Evolutionary conservation across 2,797 vertebrate species (phyloP).

Genomic region (Protosalanx chinensis): DNA sequence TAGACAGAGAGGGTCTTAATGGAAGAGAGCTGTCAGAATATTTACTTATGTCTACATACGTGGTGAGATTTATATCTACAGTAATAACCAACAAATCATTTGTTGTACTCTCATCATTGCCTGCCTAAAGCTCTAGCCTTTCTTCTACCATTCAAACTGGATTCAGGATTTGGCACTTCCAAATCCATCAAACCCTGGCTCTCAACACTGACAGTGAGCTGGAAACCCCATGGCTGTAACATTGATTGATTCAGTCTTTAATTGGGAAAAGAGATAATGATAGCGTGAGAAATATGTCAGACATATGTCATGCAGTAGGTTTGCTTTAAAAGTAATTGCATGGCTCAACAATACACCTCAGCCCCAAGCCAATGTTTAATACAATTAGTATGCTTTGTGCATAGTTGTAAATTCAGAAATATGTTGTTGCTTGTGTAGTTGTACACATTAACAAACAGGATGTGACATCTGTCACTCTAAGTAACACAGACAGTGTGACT

Average conservation of each 20-base stretch:
- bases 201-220: constrained; percentile 3
- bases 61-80: background rate
- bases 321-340: background rate
- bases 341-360: background rate
- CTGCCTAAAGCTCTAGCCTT: background rate
- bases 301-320: background rate
- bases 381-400: background rate
- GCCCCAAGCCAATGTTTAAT: background rate
- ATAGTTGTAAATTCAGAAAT: no score
- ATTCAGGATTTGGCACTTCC: constrained; percentile 27
- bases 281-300: background rate
- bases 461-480: no score
- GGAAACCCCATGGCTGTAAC: background rate
- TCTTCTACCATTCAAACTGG: constrained; percentile 19
- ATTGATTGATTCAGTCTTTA: background rate
- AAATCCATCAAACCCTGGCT: constrained; percentile 19
- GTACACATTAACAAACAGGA: no score
- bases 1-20: background rate
- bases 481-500: no score
- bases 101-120: background rate
- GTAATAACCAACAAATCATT: background rate
- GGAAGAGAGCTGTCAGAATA: background rate
- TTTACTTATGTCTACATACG: background rate
- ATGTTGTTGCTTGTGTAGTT: no score
- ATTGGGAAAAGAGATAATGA: background rate